A percentile compares a stretch with the other conserved stretches of the same genome.
Conservation (phyloP, 1,140 invertebrate genomes). For the Drosophila aff. region DNA sequence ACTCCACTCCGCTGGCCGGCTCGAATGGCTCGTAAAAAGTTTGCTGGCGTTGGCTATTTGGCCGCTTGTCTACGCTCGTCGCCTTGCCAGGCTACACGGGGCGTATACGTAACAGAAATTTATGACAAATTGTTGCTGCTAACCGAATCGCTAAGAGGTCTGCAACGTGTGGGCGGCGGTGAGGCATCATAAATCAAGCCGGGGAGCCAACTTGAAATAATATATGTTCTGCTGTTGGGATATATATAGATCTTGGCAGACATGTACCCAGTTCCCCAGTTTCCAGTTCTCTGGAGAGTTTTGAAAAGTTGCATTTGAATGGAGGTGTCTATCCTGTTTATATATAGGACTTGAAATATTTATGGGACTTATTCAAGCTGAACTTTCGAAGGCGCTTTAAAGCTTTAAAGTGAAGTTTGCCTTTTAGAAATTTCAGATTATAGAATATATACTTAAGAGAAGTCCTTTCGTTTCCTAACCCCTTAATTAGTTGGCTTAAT, state of each 20-base stretch:
- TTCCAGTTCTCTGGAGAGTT: neutral
- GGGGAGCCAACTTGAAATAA: constrained; percentile 41
- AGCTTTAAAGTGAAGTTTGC: neutral
- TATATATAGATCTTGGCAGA: constrained; percentile 28
- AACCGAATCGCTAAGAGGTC: constrained; percentile 72
- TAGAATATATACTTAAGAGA: neutral
- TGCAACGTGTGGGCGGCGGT: constrained; percentile 66
- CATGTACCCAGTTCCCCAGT: neutral
- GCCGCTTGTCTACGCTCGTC: constrained; percentile 36
- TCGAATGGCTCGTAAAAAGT: constrained; percentile 73
- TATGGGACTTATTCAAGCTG: neutral
- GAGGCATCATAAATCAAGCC: constrained; percentile 70
- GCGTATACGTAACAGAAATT: constrained; percentile 64
- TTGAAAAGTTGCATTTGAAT: constrained; percentile 17
- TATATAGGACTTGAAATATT: constrained; percentile 2
- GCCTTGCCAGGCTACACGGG: constrained; percentile 13
- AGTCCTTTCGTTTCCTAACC: neutral
- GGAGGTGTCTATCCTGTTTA: constrained; percentile 2
- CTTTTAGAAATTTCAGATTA: neutral
- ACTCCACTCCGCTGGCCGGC: constrained; percentile 37
- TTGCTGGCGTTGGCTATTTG: constrained; percentile 63
- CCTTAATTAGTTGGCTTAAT: constrained; percentile 7
- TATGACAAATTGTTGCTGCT: constrained; percentile 83
- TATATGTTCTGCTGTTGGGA: constrained; percentile 27
- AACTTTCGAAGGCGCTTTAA: neutral